Base-by-base conservation (phyloP, 2,797 vertebrate species). In the Onychomys leucogaster region DNA sequence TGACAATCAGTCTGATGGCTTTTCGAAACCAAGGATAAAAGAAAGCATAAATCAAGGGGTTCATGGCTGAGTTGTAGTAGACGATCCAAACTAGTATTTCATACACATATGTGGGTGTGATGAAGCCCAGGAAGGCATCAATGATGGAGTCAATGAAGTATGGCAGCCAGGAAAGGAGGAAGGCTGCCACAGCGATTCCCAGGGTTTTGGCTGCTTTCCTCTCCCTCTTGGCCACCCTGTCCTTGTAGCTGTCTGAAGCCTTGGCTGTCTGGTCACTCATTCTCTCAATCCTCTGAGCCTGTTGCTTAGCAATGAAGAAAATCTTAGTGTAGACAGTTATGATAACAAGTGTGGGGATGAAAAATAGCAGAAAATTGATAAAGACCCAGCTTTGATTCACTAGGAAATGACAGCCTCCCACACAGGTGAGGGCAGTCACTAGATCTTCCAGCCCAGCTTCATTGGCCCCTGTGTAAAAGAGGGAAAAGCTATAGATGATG, bases 131-230 rank as follows among this genome's bases (percentile, higher is more conserved):
- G 10, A 98, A 91, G 87, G 98, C 78, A 8, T 96, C 94, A 2
- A 97, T 95, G 77, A 98, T 57, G 1, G 96, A 90, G 57, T 97
- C 98, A 78, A 98, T 3, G 10, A 98, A 98, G 86, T 97, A 97
- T 0, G 94, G 97, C 8, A 85, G 96, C 98, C 97, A 98, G 52
- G 98, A 99, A 23, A 98, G 49, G 12, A 73, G 71, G 63, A 98
- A 98, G 6, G 97, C 46, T 0, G 98, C 97, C 69, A 97, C 97
- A 4, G 97, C 83, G 8, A 97, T 55, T 21, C 91, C 96, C 6
- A 98, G 97, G 2, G 97, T 98, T 97, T 97, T 98, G 4, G 97
- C 98, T 67, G 98, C 97, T 95, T 99, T 99, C 96, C 93, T 95
- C 94, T 98, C 97, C 84, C 78, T 85, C 41, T 96, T 98, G 11